These are phyloP conservation scores for Meteorus colon DNA, from an alignment of 2,888 invertebrate genomes.

Conservation along the genomic window DNA sequence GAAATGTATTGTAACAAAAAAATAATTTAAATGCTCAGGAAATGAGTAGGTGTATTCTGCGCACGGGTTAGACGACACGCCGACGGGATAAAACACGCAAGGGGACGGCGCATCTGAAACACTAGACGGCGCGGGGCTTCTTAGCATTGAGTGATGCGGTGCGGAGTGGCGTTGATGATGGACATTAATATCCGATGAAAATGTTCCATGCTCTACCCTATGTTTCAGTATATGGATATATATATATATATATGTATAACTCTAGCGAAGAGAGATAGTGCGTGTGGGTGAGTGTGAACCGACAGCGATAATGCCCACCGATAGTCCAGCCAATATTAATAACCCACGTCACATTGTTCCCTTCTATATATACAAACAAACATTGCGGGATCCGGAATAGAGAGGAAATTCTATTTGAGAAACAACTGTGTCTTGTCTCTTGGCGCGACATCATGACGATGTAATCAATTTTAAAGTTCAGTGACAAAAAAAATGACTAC, in stretches of 20 bases:
- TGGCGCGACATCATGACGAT: neutral
- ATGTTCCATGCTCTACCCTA: slow-evolving; percentile 61
- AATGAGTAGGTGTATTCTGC: slow-evolving; percentile 1
- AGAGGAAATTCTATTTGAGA: slow-evolving; percentile 4
- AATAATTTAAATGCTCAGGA: neutral
- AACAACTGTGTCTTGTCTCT: neutral
- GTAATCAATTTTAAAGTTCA: neutral
- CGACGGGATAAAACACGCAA: neutral
- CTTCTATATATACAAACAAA: neutral
- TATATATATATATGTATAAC: neutral
- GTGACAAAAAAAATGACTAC: neutral
- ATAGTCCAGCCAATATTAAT: slow-evolving; percentile 34
- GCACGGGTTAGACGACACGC: slow-evolving; percentile 1
- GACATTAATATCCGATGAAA: slow-evolving; percentile 71
- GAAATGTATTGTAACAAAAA: neutral
- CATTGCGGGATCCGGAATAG: neutral
- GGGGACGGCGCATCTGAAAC: slow-evolving; percentile 61
- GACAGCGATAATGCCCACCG: slow-evolving; percentile 22
- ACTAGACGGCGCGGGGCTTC: slow-evolving; percentile 62
- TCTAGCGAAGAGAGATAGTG: neutral
- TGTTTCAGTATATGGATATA: neutral
- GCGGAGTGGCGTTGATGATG: slow-evolving; percentile 69
- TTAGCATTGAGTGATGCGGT: slow-evolving; percentile 70
- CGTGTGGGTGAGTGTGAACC: slow-evolving; percentile 21
- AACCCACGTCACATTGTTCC: slow-evolving; percentile 30